Conservation (phyloP, 2,888 invertebrate species). For the Sarcophaga carnaria region DNA sequence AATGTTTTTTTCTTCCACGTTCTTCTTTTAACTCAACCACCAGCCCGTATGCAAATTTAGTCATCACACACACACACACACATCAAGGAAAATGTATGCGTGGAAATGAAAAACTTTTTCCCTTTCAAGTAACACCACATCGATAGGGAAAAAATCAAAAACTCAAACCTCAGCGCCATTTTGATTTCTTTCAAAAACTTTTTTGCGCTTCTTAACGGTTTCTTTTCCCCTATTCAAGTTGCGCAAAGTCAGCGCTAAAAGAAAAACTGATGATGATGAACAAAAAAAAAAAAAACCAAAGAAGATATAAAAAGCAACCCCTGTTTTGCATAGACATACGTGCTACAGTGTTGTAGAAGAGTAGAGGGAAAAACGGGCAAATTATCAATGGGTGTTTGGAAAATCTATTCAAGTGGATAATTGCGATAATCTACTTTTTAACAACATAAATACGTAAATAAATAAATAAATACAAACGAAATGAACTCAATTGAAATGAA, state of each 20-base stretch:
- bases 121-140: conserved; percentile 29
- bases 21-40: neutral
- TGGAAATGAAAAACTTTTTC: conserved; percentile 25
- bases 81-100: too few relatives aligned
- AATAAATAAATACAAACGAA: neutral
- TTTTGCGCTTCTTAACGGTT: conserved; percentile 25
- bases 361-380: conserved; percentile 30
- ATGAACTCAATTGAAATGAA: neutral
- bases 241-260: conserved; percentile 62
- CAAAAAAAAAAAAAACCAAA: neutral
- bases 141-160: conserved; percentile 64
- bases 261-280: neutral
- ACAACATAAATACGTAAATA: conserved; percentile 78
- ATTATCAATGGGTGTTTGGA: conserved; percentile 62
- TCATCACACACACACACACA: conserved; percentile 26
- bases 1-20: neutral
- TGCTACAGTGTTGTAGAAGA: too few relatives aligned
- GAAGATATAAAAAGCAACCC: conserved; percentile 46
- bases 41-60: conserved; percentile 60
- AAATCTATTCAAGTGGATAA: conserved; percentile 80
- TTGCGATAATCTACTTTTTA: conserved; percentile 81
- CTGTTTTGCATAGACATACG: neutral
- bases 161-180: conserved; percentile 70
- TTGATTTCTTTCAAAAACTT: conserved; percentile 65
- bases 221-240: conserved; percentile 39